Conservation (phyloP, 2,888 invertebrate species). For the Arenicola marina region DNA sequence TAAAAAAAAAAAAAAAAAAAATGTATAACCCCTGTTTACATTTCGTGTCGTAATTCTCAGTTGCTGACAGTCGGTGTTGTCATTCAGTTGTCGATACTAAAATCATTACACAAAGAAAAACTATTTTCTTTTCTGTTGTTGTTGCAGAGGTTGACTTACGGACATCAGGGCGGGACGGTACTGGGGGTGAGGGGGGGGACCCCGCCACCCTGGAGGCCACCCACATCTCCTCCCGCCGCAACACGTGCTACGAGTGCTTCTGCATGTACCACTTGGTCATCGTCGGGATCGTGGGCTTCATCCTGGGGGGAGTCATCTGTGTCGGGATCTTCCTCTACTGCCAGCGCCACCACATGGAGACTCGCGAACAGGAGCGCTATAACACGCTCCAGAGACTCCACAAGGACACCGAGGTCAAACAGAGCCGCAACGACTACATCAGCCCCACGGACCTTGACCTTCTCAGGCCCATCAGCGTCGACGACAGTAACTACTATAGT, state of each 20-base stretch:
- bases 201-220: too few species aligned
- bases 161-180: too few species aligned
- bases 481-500: neutral
- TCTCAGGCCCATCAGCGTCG: neutral
- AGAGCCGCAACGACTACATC: neutral
- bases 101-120: too few species aligned
- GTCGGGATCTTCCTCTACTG: constrained; percentile 7
- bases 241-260: neutral
- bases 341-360: neutral
- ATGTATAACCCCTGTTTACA: too few species aligned
- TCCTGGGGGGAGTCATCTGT: constrained; percentile 19
- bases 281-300: constrained; percentile 19
- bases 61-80: too few species aligned
- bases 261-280: constrained; percentile 18
- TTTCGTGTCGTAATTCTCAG: too few species aligned
- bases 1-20: too few species aligned
- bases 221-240: neutral
- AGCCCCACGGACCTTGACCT: neutral
- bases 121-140: too few species aligned
- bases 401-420: neutral
- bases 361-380: neutral
- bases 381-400: constrained; percentile 5
- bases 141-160: too few species aligned
- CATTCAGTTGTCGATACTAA: too few species aligned
- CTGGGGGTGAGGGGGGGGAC: too few species aligned